These are phyloP conservation scores for Lepilemur ruficaudatus DNA, from an alignment of 2,797 vertebrate species.

Conservation along the genomic window DNA sequence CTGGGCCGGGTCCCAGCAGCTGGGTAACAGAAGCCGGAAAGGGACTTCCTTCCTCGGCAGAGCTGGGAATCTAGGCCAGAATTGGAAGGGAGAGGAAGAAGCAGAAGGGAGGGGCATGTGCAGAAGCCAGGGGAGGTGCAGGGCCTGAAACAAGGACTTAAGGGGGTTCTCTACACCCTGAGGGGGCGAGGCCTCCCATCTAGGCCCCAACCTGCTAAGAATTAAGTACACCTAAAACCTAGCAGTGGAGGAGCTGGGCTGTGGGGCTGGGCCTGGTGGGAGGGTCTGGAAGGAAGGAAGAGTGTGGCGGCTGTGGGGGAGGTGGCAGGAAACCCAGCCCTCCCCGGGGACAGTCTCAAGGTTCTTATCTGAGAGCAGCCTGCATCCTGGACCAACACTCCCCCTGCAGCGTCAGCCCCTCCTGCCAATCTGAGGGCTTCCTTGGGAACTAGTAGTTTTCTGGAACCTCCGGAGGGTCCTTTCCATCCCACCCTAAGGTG, in stretches of 20 bases:
- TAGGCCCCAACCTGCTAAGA: neutral
- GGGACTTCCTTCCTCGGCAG: conserved; percentile 68
- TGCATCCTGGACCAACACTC: conserved; percentile 49
- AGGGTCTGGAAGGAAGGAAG: conserved; percentile 70
- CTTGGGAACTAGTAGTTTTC: neutral
- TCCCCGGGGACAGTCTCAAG: conserved; percentile 9
- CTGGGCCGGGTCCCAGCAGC: conserved; percentile 25
- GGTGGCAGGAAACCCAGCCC: conserved; percentile 62
- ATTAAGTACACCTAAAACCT: neutral
- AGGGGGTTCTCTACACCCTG: neutral
- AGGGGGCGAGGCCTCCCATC: neutral
- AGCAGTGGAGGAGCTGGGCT: neutral
- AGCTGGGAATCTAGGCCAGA: conserved; percentile 44
- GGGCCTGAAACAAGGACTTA: neutral
- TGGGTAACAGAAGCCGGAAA: conserved; percentile 73
- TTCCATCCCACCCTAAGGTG: neutral
- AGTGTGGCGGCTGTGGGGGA: neutral
- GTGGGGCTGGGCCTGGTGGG: neutral
- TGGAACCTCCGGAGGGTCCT: neutral
- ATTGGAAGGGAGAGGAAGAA: neutral
- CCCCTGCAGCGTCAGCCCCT: neutral
- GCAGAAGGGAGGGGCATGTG: neutral
- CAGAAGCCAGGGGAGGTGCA: neutral
- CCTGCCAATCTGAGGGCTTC: neutral
- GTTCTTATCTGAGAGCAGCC: conserved; percentile 60